Evolutionary conservation across 2,113 vertebrate genomes (phyloP).

Genomic region (Tylochromis polylepis): DNA sequence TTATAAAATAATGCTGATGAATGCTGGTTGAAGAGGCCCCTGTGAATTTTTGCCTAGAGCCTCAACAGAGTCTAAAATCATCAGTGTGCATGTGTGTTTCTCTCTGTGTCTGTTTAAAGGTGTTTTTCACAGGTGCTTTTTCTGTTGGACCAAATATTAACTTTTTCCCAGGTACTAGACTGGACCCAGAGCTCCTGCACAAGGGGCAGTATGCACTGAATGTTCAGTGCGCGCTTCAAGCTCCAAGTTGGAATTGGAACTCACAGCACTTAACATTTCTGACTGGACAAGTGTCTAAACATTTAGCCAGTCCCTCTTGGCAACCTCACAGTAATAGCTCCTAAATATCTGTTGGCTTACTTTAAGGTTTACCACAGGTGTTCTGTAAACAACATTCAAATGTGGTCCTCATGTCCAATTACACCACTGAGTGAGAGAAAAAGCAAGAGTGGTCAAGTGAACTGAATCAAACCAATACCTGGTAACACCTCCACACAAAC

Average conservation of each 20-base stretch:
- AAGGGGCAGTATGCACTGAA: not conserved
- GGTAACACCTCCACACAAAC: not conserved
- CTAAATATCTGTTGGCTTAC: not conserved
- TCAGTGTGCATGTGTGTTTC: not conserved
- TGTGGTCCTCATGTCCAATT: not conserved
- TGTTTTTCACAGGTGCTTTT: not conserved
- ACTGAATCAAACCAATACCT: not conserved
- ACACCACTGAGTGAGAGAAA: not conserved
- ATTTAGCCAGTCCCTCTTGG: not conserved
- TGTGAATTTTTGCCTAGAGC: not conserved
- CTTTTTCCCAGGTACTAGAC: not conserved
- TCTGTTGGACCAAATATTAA: not conserved
- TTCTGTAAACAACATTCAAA: not conserved
- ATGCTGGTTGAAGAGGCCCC: not conserved
- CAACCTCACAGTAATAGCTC: not conserved
- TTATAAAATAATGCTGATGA: not conserved
- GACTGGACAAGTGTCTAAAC: not conserved
- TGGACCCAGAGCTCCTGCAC: not conserved
- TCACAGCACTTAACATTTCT: not conserved
- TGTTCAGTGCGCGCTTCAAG: not conserved
- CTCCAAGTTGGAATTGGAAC: not conserved
- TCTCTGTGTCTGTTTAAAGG: not conserved
- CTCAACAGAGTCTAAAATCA: not conserved
- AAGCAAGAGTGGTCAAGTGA: not conserved
- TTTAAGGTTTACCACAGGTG: not conserved